These are phyloP conservation scores for Halictus ligatus DNA, from an alignment of 2,888 invertebrate species.

Conservation along the genomic window DNA sequence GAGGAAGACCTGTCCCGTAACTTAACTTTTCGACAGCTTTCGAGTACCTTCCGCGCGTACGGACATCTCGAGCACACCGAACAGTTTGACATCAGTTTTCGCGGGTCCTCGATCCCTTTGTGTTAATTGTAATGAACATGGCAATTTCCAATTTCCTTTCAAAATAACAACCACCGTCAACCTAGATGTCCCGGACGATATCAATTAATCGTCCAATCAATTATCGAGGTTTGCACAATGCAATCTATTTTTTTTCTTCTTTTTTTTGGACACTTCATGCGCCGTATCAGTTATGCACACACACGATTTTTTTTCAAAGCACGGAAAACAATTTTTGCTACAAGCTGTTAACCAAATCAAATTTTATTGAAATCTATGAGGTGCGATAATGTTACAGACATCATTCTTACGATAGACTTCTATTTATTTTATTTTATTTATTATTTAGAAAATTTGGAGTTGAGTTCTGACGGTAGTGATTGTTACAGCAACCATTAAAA, in stretches of 20 bases:
- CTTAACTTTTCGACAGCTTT: conserved; percentile 39
- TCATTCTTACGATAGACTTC: not conserved
- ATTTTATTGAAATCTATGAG: not conserved
- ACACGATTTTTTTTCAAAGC: not conserved
- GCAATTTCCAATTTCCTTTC: not conserved
- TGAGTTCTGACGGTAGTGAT: no score
- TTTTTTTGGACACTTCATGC: not conserved
- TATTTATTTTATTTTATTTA: not conserved
- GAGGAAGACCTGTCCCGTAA: conserved; percentile 8
- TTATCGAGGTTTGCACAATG: not conserved
- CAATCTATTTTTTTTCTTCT: not conserved
- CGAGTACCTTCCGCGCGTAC: conserved; percentile 3
- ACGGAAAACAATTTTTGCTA: not conserved
- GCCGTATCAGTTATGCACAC: not conserved
- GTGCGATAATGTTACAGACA: not conserved
- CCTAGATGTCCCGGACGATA: not conserved
- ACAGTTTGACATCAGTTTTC: conserved; percentile 27
- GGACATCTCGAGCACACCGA: conserved; percentile 1
- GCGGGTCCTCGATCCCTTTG: conserved; percentile 7
- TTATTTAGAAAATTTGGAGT: no score
- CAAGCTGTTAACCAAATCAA: not conserved
- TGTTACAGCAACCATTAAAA: no score
- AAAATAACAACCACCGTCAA: conserved; percentile 3
- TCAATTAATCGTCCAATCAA: not conserved
- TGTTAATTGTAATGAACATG: conserved; percentile 18